phyloP scores from a whole-genome alignment of 2,888 invertebrate species.

The Sepiola atlantica region DNA sequence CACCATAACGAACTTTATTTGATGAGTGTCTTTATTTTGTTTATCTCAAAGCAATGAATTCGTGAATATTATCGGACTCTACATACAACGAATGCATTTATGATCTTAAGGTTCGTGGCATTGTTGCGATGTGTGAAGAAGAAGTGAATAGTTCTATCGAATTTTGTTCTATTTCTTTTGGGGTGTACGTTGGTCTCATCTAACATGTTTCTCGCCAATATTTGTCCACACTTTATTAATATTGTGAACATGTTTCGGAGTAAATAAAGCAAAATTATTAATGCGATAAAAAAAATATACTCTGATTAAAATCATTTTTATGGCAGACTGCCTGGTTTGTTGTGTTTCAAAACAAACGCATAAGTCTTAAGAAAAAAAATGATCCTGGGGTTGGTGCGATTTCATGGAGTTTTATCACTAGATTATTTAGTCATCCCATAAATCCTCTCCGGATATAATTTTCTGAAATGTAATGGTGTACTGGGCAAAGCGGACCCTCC shows the following conservation, averaged over 20 bases:
- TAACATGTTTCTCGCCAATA: neutral
- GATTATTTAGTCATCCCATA: neutral
- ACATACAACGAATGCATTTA: conserved; percentile 2
- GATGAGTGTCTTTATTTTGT: neutral
- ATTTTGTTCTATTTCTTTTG: neutral
- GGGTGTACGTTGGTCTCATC: neutral
- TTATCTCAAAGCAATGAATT: conserved; percentile 20
- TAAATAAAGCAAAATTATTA: neutral
- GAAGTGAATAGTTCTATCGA: neutral
- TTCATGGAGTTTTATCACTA: neutral
- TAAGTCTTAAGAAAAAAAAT: neutral
- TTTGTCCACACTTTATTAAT: neutral
- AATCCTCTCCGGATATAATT: no score
- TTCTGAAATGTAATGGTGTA: no score
- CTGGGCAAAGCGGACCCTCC: no score
- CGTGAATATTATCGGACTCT: neutral
- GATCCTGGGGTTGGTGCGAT: neutral
- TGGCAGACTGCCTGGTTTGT: neutral
- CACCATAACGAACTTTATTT: neutral
- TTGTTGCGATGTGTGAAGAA: neutral
- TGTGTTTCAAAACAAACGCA: neutral
- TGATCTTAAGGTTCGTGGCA: neutral
- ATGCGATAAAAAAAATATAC: neutral
- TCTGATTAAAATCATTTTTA: neutral
- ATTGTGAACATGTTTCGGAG: neutral